Percentiles rank a stretch among this genome's conserved stretches.
Evolutionary conservation across 2,888 invertebrate genomes (phyloP).

Genomic region (Amphipoea lucens): DNA sequence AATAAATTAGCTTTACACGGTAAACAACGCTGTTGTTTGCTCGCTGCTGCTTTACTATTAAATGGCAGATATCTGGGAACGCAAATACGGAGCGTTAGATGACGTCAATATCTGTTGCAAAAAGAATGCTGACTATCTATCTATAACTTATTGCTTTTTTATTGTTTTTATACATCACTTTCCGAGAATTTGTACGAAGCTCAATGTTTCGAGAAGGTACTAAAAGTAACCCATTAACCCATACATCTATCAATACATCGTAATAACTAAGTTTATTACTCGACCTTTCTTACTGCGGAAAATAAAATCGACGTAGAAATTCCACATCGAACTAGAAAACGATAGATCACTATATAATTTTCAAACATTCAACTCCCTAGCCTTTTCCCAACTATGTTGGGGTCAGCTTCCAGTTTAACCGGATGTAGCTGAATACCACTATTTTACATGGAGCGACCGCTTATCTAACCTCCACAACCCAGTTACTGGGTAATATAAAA

Average conservation of each 20-base stretch:
- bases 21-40: constrained; percentile 57
- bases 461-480: not conserved
- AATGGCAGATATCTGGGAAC: constrained; percentile 42
- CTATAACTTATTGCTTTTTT: not conserved
- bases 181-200: not conserved
- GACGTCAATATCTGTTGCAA: constrained; percentile 34
- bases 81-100: constrained; percentile 33
- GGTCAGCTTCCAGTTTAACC: not conserved
- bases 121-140: not conserved
- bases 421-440: not conserved
- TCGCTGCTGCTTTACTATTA: constrained; percentile 53
- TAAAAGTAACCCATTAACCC: not conserved
- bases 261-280: not conserved
- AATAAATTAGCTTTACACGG: constrained; percentile 59
- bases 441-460: not conserved
- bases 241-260: not conserved
- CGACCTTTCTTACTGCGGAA: not conserved
- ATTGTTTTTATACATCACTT: not conserved
- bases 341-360: not conserved
- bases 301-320: not conserved
- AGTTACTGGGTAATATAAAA: not conserved
- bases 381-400: not conserved
- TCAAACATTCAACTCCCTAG: not conserved
- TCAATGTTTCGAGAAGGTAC: not conserved
- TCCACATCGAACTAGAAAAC: not conserved